Evolutionary conservation across 2,888 invertebrate species (phyloP), one percentile per base, ranked within the genome.

Genomic region (Philereme vetulata): DNA sequence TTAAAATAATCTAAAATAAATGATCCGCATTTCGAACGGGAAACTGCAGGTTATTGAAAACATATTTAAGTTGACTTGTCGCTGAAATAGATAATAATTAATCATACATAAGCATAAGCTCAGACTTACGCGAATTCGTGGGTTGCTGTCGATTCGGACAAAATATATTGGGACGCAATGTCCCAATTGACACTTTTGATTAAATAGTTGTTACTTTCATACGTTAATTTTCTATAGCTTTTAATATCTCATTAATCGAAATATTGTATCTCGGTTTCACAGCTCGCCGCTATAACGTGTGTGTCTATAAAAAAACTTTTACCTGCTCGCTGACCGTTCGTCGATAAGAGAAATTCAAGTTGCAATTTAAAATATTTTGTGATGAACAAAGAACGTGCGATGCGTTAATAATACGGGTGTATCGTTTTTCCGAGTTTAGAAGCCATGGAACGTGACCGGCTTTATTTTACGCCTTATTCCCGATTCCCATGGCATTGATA

Each of bases 331-430:
- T 75, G 79, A 70, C 78, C 76, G 74, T 81, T 79, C 74, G 75
- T 79, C 72, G 72, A 81, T 85, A 79, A 84, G 82, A 88, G 84
- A 89, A 88, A 86, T 88, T 84, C 73, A 83, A 83, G 82, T 87
- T 89, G 90, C 90, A 91, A 90, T 91, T 90, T 87, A 83, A 82
- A 76, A 79, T 81, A 88, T 86, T 90, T 91, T 91, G 90, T 91
- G 77, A 77, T 75, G 86, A 89, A 90, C 88, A 90, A 90, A 90
- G 83, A 65, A 86, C 80, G 82, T 80, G 77, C 80, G 82, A 86
- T 88, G 88, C 88, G 83, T 88, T 90, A 85, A 90, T 90, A 90
- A 88, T 65, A 70, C 88, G 90, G 90, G 89, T 91, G 91, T 88
- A 89, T 86, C 81, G 85, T 67, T 74, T 81, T 80, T 77, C 77